A percentile compares a stretch with the other conserved stretches of the same genome.
Conservation (phyloP, 2,113 vertebrate genomes). For the Phylloscopus whistleri region DNA sequence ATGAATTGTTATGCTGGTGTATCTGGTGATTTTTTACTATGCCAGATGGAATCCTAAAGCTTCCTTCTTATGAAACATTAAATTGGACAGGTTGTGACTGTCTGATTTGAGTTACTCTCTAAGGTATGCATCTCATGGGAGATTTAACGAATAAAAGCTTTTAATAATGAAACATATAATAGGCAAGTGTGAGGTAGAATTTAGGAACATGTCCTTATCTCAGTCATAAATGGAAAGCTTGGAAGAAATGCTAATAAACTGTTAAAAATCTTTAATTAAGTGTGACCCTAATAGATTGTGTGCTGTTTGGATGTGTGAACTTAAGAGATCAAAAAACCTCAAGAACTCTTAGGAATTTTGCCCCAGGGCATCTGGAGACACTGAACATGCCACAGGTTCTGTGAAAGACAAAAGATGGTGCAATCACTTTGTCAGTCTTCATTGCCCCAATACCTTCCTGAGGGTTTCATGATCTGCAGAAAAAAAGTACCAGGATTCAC, state of each 20-base stretch:
- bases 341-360: not conserved
- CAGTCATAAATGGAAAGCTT: not conserved
- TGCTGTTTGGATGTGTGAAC: not conserved
- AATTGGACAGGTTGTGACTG: constrained; percentile 34
- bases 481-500: not conserved
- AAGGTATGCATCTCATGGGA: constrained; percentile 4
- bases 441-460: not conserved
- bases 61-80: constrained; percentile 10
- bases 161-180: constrained; percentile 52
- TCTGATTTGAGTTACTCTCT: constrained; percentile 24
- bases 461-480: not conserved
- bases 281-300: not conserved
- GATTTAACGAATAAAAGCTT: not conserved
- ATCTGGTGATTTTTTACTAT: constrained; percentile 18
- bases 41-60: constrained; percentile 31
- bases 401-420: not conserved
- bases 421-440: not conserved
- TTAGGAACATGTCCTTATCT: not conserved
- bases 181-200: constrained; percentile 38
- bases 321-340: not conserved
- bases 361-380: not conserved
- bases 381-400: not conserved
- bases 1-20: not conserved
- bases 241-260: constrained; percentile 1
- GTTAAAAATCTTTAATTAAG: not conserved